These are phyloP conservation scores for Altica lythri DNA, from an alignment of 2,888 invertebrate species.

Conservation along the genomic window DNA sequence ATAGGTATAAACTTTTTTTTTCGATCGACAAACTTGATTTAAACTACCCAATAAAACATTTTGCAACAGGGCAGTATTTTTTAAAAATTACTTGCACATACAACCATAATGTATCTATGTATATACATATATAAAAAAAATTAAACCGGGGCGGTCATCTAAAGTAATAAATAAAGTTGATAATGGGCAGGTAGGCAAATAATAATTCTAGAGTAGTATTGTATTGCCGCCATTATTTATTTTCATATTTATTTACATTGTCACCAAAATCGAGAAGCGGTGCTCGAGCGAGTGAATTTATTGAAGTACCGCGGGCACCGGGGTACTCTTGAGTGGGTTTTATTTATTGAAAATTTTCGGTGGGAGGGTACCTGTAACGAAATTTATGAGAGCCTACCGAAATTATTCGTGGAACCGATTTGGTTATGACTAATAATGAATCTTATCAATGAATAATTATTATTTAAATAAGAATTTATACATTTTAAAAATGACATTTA, in stretches of 20 bases:
- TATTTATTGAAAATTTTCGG: constrained; percentile 46
- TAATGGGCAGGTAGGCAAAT: constrained; percentile 53
- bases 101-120: too few species aligned
- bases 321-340: constrained; percentile 39
- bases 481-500: too few species aligned
- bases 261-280: constrained; percentile 47
- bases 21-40: too few species aligned
- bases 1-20: too few species aligned
- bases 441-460: too few species aligned
- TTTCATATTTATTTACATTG: constrained; percentile 51
- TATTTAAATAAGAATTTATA: too few species aligned
- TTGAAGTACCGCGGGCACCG: constrained; percentile 36
- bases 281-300: constrained; percentile 37
- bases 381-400: constrained; percentile 45
- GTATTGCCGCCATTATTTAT: constrained; percentile 51
- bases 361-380: constrained; percentile 36
- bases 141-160: constrained; percentile 31
- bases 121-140: too few species aligned
- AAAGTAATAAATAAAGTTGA: constrained; percentile 47
- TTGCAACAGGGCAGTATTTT: too few species aligned
- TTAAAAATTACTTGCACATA: too few species aligned
- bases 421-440: constrained; percentile 20
- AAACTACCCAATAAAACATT: too few species aligned
- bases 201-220: constrained; percentile 50
- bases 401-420: constrained; percentile 42